These are phyloP conservation scores for Chiloscyllium plagiosum DNA, from an alignment of 2,113 vertebrate genomes.

Conservation along the genomic window DNA sequence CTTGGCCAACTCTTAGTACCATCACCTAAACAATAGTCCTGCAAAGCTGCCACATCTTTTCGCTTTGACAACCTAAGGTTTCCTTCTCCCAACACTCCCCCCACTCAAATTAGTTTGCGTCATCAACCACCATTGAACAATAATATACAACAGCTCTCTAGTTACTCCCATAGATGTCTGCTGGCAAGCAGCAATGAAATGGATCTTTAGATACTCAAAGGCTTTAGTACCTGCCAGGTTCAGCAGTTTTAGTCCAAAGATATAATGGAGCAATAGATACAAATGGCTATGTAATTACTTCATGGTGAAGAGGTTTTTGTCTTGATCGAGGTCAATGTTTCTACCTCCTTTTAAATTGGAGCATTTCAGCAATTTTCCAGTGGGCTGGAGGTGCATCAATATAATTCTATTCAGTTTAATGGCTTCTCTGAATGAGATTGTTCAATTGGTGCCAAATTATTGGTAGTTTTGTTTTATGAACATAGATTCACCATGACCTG, in stretches of 20 bases:
- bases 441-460: neutral
- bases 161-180: neutral
- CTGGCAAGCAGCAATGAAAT: neutral
- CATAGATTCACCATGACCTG: neutral
- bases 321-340: neutral
- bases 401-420: neutral
- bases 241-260: neutral
- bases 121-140: neutral
- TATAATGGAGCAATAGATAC: neutral
- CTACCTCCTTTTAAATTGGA: neutral
- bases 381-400: neutral
- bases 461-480: neutral
- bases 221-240: neutral
- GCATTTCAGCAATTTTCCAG: neutral
- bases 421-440: neutral
- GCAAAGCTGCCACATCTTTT: no score
- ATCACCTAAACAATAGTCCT: no score
- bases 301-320: neutral
- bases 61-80: no score
- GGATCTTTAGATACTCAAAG: neutral
- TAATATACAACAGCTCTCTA: neutral
- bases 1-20: no score
- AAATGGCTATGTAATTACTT: neutral
- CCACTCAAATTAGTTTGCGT: neutral
- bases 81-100: no score